Evolutionary conservation across 2,113 vertebrate species (phyloP).

Genomic region (Hydropotes inermis): DNA sequence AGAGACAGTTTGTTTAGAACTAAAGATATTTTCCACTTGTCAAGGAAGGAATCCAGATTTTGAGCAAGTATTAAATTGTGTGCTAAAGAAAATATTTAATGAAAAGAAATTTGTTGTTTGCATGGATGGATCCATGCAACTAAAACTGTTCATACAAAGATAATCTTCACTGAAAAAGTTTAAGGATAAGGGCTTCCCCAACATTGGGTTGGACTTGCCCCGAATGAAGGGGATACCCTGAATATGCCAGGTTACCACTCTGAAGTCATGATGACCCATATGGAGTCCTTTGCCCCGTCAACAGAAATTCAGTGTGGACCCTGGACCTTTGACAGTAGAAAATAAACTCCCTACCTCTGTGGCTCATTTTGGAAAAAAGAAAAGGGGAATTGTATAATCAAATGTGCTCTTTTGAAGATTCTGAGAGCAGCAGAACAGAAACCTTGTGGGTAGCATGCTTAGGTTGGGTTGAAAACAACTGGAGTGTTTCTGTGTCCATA

Average conservation of each 20-base stretch:
- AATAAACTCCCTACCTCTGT: background rate
- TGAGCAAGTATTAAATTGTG: constrained; percentile 20
- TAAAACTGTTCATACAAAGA: background rate
- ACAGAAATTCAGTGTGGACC: background rate
- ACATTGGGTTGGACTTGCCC: background rate
- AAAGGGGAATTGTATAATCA: background rate
- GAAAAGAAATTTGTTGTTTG: background rate
- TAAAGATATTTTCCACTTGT: constrained; percentile 8
- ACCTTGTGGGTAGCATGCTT: background rate
- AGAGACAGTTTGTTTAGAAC: background rate
- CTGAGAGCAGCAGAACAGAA: background rate
- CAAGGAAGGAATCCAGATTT: constrained; percentile 13
- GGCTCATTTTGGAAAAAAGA: background rate
- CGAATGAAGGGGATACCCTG: background rate
- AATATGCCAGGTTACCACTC: background rate
- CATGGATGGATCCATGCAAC: background rate
- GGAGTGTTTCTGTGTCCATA: background rate
- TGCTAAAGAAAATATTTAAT: constrained; percentile 7
- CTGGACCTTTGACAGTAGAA: background rate
- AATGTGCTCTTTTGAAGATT: background rate
- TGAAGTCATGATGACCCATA: background rate
- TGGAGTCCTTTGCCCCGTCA: background rate
- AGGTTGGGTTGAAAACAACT: background rate
- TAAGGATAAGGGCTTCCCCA: background rate
- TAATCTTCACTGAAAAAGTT: background rate